Evolutionary conservation across 2,113 vertebrate genomes (phyloP).

Genomic region (Stigmatopora argus): DNA sequence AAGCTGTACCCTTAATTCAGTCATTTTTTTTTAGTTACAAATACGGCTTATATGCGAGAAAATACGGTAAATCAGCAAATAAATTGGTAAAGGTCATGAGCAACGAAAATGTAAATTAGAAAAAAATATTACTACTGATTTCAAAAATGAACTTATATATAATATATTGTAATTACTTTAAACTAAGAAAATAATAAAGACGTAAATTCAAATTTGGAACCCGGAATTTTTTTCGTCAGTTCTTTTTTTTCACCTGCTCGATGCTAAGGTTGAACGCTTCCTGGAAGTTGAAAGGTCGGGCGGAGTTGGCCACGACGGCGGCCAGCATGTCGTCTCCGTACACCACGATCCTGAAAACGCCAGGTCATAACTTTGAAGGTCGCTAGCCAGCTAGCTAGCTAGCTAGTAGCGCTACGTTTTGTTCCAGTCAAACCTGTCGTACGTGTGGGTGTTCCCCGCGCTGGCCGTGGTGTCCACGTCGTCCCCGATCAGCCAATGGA

Average conservation of each 20-base stretch:
- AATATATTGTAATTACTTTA: too few species aligned
- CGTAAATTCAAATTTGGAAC: too few species aligned
- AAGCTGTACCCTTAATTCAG: too few species aligned
- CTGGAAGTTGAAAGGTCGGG: conserved; percentile 75
- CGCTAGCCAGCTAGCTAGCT: not conserved
- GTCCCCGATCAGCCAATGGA: conserved; percentile 72
- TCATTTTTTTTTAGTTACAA: too few species aligned
- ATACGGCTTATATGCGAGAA: too few species aligned
- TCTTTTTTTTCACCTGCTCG: conserved; percentile 52
- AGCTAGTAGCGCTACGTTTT: not conserved
- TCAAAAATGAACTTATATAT: too few species aligned
- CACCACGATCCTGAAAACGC: conserved; percentile 72
- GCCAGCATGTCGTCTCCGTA: conserved; percentile 68
- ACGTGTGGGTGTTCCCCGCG: conserved; percentile 56
- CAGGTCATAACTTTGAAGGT: not conserved
- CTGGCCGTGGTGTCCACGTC: conserved; percentile 69
- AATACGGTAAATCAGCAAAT: too few species aligned
- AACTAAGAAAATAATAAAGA: too few species aligned
- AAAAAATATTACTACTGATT: too few species aligned
- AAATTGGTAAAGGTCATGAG: too few species aligned
- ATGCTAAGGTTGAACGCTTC: conserved; percentile 49
- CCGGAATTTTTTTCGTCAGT: not conserved
- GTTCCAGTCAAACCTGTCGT: conserved; percentile 56
- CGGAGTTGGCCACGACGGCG: conserved; percentile 61
- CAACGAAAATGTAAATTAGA: too few species aligned